Base-by-base conservation (phyloP, 2,888 invertebrate genomes). In the Lamproptera curius region DNA sequence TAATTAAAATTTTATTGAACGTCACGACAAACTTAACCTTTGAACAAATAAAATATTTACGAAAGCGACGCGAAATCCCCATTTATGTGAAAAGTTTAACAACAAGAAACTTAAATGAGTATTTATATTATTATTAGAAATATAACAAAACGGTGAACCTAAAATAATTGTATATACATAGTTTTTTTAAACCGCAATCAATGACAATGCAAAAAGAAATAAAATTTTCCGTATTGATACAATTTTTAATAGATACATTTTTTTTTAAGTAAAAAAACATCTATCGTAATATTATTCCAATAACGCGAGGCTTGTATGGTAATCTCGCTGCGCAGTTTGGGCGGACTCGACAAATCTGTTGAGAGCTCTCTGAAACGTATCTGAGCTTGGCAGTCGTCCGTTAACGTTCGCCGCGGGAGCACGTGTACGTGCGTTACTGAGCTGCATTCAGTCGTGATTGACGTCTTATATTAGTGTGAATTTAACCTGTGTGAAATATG, bases 271-370 rank as follows among this genome's bases (percentile, higher is more conserved):
- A 28, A 28, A 28, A 28, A 10, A 28, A n/a, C 28, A 28, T 2
- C 28, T 2, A 28, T 8, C 28, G 28, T 10, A 9, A 28, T 35
- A 14, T 15, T 40, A 46, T 34, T 46, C 9, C 16, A 28, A 40
- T 16, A 44, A 44, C 20, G 28, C 33, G 14, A 14, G 36, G 36
- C 41, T 36, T 44, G 44, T 39, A 44, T 17, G 49, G 40, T 43
- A 49, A 49, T 43, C 49, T 41, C 36, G 49, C 36, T 44, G 49
- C 49, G 49, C 49, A 49, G 49, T 44, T 49, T 43, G 44, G 40
- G 28, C 43, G 40, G 35, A 28, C 40, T 36, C 40, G 44, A 44
- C 44, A 44, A 49, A 49, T 49, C 49, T 49, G 49, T 23, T 35
- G 43, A 44, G 44, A 49, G 49, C 42, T 37, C 16, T 40, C 44